Evolutionary conservation across 2,888 invertebrate species (phyloP), one percentile per base, ranked within the genome.

Genomic region (Platycheirus rosarum): DNA sequence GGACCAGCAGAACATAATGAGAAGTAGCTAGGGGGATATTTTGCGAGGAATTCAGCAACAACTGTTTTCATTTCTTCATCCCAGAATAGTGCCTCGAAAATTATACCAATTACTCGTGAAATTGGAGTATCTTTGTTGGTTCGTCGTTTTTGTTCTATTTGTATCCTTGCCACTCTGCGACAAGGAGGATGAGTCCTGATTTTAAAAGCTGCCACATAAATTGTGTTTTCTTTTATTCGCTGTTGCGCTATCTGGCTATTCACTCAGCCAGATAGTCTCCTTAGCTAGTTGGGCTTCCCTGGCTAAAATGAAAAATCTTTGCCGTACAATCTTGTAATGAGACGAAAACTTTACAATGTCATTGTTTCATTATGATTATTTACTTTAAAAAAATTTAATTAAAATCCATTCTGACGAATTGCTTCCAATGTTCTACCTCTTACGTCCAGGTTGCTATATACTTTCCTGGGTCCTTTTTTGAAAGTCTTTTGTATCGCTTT

Each of bases 321-420:
- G 55, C 74, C 32, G 53, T 73, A 48, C 68, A 55, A 48, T 78
- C 74, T 74, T 74, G 73, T 79, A 69, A 74, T 74, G 70, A 76
- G 76, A 80, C 60, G 74, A 73, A 76, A 60, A 53, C 70, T 75
- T 42, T 76, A 75, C 75, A 76, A 75, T 76, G 70, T 80, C 80
- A 76, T 70, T 70, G 66, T 70, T 76, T 66, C 70, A 62, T 71
- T 80, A 80, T 80, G 80, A 76, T 80, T 80, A 80, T 76, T 80
- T 80, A 57, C 70, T 42, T 55, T n/a, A 49, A 62, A 29, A 46
- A 13, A 23, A 65, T 65, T 80, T 80, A 76, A 71, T 80, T 80
- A 70, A 80, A 80, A 80, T 65, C 69, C 79, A 75, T 75, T 70
- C 70, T 70, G 79, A 80, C 65, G 75, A 80, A 80, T 80, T 80